A percentile compares a stretch with the other conserved stretches of the same genome.
These are phyloP conservation scores for Corythoichthys intestinalis DNA, from an alignment of 2,113 vertebrate genomes.

Conservation along the genomic window DNA sequence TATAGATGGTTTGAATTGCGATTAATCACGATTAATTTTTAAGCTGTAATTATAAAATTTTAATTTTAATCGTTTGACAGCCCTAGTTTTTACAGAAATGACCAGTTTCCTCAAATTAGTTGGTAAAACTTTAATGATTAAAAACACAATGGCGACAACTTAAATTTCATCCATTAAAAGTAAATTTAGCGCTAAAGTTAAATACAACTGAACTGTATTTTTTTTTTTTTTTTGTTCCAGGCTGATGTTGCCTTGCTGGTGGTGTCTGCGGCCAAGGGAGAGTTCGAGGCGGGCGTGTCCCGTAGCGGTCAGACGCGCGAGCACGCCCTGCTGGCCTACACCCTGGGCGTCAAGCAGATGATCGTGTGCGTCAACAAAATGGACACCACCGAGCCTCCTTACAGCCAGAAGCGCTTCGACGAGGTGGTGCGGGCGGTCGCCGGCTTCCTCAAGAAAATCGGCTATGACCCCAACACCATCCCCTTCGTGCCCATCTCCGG, in stretches of 20 bases:
- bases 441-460: constrained; percentile 76
- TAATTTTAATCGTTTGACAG: too few relatives aligned
- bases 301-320: constrained; percentile 76
- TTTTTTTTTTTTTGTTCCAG: constrained; percentile 31
- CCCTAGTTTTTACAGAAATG: too few relatives aligned
- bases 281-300: constrained; percentile 75
- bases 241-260: constrained; percentile 74
- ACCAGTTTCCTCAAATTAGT: too few relatives aligned
- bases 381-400: constrained; percentile 75
- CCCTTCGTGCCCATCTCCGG: constrained; percentile 76
- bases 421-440: constrained; percentile 72
- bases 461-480: constrained; percentile 63
- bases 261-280: constrained; percentile 73
- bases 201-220: not conserved
- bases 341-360: constrained; percentile 77
- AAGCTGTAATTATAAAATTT: too few relatives aligned
- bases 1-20: too few relatives aligned
- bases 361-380: constrained; percentile 81
- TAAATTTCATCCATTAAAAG: too few relatives aligned
- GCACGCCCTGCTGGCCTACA: constrained; percentile 75
- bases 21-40: too few relatives aligned
- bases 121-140: not conserved
- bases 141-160: not conserved
- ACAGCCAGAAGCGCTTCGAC: constrained; percentile 72
- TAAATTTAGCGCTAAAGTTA: not conserved